A percentile compares a stretch with the other conserved stretches of the same genome.
These are phyloP conservation scores for Acestrorhynchus altus DNA, from an alignment of 2,797 vertebrate genomes.

Conservation along the genomic window DNA sequence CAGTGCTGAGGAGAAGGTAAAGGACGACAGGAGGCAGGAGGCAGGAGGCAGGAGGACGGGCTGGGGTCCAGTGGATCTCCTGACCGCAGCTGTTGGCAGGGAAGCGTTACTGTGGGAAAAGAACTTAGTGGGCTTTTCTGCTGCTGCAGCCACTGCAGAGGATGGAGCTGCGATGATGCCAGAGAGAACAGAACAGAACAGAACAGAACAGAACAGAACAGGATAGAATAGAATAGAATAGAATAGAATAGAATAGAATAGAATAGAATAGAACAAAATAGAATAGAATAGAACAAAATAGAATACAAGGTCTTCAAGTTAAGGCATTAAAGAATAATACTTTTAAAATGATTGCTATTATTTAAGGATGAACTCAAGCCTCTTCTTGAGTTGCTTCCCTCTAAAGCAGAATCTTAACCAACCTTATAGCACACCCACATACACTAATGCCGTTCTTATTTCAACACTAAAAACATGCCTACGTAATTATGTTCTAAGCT, in stretches of 20 bases:
- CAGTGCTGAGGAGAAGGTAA: constrained; percentile 68
- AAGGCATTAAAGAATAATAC: not conserved
- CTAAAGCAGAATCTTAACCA: not conserved
- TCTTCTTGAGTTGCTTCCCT: not conserved
- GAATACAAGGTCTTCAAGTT: too few species aligned
- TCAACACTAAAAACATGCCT: not conserved
- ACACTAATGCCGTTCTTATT: not conserved
- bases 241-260: too few species aligned
- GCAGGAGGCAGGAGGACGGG: not conserved
- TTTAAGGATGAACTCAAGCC: not conserved
- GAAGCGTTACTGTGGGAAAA: not conserved
- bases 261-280: too few species aligned
- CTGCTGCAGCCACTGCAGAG: constrained; percentile 40
- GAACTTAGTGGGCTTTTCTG: constrained; percentile 22
- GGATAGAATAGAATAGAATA: too few species aligned
- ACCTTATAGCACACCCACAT: not conserved
- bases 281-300: too few species aligned
- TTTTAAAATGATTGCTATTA: too few species aligned
- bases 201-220: too few species aligned
- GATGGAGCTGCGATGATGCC: not conserved
- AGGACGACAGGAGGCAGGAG: not conserved
- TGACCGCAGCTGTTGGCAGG: not conserved
- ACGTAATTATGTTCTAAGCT: too few species aligned
- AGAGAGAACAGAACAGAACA: too few species aligned
- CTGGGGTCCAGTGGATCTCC: not conserved